phyloP scores from a whole-genome alignment of 2,113 vertebrate genomes.

The Mobula birostris region DNA sequence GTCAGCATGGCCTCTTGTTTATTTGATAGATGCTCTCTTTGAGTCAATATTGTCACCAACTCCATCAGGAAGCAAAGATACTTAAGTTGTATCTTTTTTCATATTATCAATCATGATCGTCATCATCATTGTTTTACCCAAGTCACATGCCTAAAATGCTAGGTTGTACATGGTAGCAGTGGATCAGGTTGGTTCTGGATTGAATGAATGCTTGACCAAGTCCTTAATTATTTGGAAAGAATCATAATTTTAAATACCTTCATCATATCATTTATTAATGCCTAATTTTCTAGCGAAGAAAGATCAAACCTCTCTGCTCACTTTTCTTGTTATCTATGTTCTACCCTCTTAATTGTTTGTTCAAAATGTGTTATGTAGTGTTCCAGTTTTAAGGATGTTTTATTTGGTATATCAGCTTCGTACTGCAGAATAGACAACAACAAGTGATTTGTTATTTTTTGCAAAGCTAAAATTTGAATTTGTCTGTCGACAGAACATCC shows the following conservation, averaged over 20 bases:
- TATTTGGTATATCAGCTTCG: neutral
- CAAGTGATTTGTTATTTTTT: too few relatives aligned
- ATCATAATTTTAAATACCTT: neutral
- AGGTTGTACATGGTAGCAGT: too few relatives aligned
- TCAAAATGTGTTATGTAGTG: neutral
- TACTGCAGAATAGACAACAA: neutral
- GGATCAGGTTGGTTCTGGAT: too few relatives aligned
- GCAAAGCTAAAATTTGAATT: neutral
- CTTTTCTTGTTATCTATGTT: neutral
- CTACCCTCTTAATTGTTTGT: neutral
- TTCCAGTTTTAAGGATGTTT: neutral
- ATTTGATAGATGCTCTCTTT: too few relatives aligned
- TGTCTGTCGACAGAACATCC: neutral
- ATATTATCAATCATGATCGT: too few relatives aligned
- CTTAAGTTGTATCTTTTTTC: too few relatives aligned
- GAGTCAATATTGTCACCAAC: too few relatives aligned
- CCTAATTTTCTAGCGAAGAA: neutral
- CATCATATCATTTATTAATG: neutral
- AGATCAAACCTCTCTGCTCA: neutral
- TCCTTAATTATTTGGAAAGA: neutral
- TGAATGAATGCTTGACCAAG: neutral
- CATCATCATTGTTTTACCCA: too few relatives aligned
- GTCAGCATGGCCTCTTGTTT: too few relatives aligned
- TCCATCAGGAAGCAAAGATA: too few relatives aligned
- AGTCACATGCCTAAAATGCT: too few relatives aligned